phyloP scores from a whole-genome alignment of 2,888 invertebrate species.

The Drosophila gaucha region DNA sequence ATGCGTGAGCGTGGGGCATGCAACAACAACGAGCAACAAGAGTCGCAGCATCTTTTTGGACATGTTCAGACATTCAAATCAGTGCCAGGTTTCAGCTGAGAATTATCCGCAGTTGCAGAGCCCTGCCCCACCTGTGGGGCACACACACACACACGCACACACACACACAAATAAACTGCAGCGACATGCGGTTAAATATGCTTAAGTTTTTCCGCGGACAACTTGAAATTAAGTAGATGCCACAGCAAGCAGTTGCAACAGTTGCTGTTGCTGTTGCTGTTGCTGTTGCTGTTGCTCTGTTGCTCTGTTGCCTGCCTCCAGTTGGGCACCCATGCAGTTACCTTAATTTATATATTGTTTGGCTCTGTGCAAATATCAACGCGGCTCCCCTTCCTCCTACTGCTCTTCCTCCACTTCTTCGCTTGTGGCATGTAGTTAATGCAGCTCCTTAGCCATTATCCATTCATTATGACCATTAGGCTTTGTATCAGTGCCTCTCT shows the following conservation, averaged over 20 bases:
- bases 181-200: conserved; percentile 80
- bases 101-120: conserved; percentile 42
- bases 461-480: conserved; percentile 82
- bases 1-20: conserved; percentile 71
- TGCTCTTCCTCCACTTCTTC: conserved; percentile 13
- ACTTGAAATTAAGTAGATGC: conserved; percentile 78
- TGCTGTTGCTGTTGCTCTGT: neutral
- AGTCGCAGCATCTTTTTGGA: conserved; percentile 37
- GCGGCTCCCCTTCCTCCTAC: conserved; percentile 48
- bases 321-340: conserved; percentile 49
- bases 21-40: conserved; percentile 8
- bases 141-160: conserved; percentile 45
- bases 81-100: conserved; percentile 50
- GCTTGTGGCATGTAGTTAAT: conserved; percentile 63
- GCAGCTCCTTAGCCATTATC: conserved; percentile 73
- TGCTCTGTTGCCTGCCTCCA: neutral
- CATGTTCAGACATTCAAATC: conserved; percentile 73
- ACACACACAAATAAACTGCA: conserved; percentile 42
- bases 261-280: conserved; percentile 32
- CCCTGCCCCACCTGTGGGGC: conserved; percentile 40
- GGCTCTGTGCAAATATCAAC: conserved; percentile 80
- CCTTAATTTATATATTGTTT: conserved; percentile 83
- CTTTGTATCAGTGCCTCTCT: conserved; percentile 50
- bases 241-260: conserved; percentile 61
- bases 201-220: conserved; percentile 75